These are phyloP conservation scores for Sialia sialis DNA, from an alignment of 2,113 vertebrate species.

Conservation along the genomic window DNA sequence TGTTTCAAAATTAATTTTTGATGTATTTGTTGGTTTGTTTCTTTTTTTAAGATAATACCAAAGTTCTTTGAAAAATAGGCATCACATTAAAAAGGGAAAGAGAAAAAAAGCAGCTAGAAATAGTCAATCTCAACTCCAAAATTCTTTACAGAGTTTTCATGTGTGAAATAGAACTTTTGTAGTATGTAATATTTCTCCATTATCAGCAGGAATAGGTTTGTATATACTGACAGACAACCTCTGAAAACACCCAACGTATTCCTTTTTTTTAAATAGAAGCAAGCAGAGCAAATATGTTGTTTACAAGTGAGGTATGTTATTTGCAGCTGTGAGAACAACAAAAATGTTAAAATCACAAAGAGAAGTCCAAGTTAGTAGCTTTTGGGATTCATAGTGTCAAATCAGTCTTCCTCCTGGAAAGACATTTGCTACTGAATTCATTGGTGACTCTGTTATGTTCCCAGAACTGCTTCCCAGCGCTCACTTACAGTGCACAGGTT, in stretches of 20 bases:
- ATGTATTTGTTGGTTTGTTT: not conserved
- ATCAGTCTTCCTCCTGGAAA: not conserved
- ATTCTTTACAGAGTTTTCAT: not conserved
- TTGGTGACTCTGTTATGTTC: not conserved
- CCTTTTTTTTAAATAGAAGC: not conserved
- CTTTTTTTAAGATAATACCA: not conserved
- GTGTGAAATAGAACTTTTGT: not conserved
- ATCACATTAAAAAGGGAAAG: not conserved
- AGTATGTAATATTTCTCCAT: not conserved
- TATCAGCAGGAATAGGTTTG: not conserved
- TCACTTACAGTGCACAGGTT: not conserved
- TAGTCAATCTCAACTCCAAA: not conserved
- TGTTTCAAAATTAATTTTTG: not conserved
- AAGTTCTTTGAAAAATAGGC: not conserved
- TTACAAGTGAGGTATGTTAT: not conserved
- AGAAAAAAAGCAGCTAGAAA: not conserved
- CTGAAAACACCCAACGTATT: not conserved
- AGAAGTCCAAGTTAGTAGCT: not conserved
- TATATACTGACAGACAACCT: not conserved
- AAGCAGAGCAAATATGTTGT: not conserved
- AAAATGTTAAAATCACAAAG: not conserved
- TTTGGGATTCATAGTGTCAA: not conserved
- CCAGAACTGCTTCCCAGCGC: not conserved
- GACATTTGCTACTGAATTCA: not conserved
- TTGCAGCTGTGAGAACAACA: not conserved